These are phyloP conservation scores for Heloderma charlesbogerti DNA, from an alignment of 2,113 vertebrate species.

Conservation along the genomic window DNA sequence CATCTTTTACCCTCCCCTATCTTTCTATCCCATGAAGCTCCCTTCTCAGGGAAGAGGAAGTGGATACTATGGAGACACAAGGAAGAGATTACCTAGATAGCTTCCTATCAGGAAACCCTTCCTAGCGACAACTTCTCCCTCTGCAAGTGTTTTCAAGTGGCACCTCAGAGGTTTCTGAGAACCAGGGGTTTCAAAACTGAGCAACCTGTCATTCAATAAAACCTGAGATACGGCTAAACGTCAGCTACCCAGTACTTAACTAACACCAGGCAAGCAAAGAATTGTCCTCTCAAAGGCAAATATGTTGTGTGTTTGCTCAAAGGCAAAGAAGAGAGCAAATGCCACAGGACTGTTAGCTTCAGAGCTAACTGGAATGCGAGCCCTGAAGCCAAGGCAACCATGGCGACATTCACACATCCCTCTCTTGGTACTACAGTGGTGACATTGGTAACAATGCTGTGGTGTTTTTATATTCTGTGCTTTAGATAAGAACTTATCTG, in stretches of 20 bases:
- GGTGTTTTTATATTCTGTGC: background rate
- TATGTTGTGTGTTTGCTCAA: background rate
- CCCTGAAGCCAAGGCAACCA: background rate
- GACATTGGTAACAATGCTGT: no score
- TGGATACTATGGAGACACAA: background rate
- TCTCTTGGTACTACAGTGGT: background rate
- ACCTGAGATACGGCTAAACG: background rate
- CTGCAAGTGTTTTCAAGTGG: background rate
- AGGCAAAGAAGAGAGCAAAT: background rate
- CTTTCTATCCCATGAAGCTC: background rate
- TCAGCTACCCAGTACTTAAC: no score
- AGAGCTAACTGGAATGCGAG: background rate
- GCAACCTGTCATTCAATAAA: background rate
- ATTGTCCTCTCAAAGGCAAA: background rate
- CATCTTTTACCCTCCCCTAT: background rate
- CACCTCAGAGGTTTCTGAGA: background rate
- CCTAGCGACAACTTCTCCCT: background rate
- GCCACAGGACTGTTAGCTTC: background rate
- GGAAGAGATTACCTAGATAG: background rate
- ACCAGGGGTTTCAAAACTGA: background rate
- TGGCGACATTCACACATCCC: background rate
- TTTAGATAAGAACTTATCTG: background rate
- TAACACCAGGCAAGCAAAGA: background rate
- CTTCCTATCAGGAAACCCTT: background rate
- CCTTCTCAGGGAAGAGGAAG: background rate